Evolutionary conservation across 30 jellyfish, hydroid and myxozoan species (phyloP).

Genomic region (Hydractinia symbiolongicarpus): DNA sequence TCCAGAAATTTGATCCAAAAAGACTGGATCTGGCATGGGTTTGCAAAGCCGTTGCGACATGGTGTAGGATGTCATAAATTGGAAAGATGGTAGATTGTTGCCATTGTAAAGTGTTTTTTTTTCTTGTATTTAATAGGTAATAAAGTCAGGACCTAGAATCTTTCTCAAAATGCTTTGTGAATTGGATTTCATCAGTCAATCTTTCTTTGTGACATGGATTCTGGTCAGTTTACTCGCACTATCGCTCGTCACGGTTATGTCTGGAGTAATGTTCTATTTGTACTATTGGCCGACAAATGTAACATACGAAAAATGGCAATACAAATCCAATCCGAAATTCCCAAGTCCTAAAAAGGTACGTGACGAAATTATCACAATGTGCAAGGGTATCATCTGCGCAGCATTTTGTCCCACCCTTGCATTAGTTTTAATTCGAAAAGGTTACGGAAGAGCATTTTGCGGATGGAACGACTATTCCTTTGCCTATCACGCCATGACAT

Average conservation of each 20-base stretch:
- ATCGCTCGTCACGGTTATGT: not conserved
- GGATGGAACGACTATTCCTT: conserved; percentile 23
- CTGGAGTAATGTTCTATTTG: conserved; percentile 8
- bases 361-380: conserved; percentile 7
- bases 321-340: conserved; percentile 18
- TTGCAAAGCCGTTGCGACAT: no score
- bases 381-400: conserved; percentile 19
- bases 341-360: conserved; percentile 21
- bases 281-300: conserved; percentile 26
- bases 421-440: not conserved
- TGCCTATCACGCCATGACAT: conserved; percentile 1
- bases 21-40: no score
- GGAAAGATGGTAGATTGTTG: no score
- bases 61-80: no score
- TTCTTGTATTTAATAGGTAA: no score
- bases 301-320: conserved; percentile 10
- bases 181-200: not conserved
- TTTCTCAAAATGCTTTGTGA: conserved; percentile 16
- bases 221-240: not conserved
- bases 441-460: conserved; percentile 4
- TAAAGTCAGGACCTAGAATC: not conserved
- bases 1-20: no score
- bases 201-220: conserved; percentile 13
- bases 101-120: no score
- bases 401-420: conserved; percentile 11